Conservation (phyloP, 2,113 vertebrate species). For the Panthera tigris region DNA sequence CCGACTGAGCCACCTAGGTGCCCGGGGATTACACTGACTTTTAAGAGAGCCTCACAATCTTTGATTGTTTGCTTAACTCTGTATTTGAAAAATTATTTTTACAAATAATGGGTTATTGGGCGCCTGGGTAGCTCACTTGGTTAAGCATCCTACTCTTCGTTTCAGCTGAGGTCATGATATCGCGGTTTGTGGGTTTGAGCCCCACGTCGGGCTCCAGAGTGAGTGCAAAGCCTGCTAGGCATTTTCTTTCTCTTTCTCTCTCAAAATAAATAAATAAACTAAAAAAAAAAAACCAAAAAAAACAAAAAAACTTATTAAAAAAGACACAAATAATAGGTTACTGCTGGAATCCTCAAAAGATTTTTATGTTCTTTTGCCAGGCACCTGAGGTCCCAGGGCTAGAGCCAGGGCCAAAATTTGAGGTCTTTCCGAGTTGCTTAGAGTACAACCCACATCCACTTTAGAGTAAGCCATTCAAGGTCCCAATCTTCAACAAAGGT, state of each 20-base stretch:
- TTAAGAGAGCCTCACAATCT: neutral
- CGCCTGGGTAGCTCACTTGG: too few relatives aligned
- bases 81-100: neutral
- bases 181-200: too few relatives aligned
- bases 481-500: neutral
- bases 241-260: too few relatives aligned
- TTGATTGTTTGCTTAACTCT: neutral
- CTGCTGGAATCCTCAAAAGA: neutral
- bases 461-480: neutral
- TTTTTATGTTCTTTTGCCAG: neutral
- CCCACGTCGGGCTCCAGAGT: too few relatives aligned
- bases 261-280: too few relatives aligned
- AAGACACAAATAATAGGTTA: neutral
- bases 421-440: neutral
- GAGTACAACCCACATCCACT: neutral
- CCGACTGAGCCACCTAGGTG: too few relatives aligned
- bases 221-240: too few relatives aligned
- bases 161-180: too few relatives aligned
- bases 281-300: too few relatives aligned
- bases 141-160: too few relatives aligned
- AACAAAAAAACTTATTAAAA: too few relatives aligned
- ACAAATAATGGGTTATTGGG: neutral
- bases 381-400: neutral
- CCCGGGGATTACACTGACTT: neutral
- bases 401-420: neutral